Evolutionary conservation across 2,113 vertebrate species (phyloP), one percentile per base, ranked within the genome.

Genomic region (Ochotona princeps): DNA sequence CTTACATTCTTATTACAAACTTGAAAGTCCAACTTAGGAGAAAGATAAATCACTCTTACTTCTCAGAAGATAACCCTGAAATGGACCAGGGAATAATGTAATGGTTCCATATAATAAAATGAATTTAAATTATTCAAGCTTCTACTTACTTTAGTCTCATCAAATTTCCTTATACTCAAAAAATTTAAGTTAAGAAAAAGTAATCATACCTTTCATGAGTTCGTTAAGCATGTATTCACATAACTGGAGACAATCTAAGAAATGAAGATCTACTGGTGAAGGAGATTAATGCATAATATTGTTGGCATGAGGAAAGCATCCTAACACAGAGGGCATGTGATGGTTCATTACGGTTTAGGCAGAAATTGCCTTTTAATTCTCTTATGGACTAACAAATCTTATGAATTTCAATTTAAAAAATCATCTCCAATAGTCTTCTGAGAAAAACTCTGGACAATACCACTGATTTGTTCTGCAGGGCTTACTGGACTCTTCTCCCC

Each of bases 1-100:
- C 83, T 95, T 90, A 70, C 35, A 94, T 92, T 95, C 90, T 63
- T 94, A 88, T 95, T 94, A 89, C 83, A 61, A 89, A 89, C 61
- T 94, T 93, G 54, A 94, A 96, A 95, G 76, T 82, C 83, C 84
- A 76, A 87, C 51, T 82, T 57, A 78, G 51, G 93, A 74, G 32
- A 79, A 70, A 80, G 25, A 87, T 94, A 93, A 95, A 95, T 97
- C 89, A 96, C 79, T 88, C 66, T 81, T 61, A 79, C 69, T 69
- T 94, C 60, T 83, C 87, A 60, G 47, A 70, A 85, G 17, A 73
- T 57, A 74, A 84, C 72, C 38, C 88, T 91, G 76, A 95, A 93
- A 78, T 74, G 44, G 61, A 51, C 12, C 79, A 69, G 32, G 57
- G n/a, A 57, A 91, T 92, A 80, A 84, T 73, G 35, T 72, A 67